Evolutionary conservation across 2,113 vertebrate genomes (phyloP).

Genomic region (human): DNA sequence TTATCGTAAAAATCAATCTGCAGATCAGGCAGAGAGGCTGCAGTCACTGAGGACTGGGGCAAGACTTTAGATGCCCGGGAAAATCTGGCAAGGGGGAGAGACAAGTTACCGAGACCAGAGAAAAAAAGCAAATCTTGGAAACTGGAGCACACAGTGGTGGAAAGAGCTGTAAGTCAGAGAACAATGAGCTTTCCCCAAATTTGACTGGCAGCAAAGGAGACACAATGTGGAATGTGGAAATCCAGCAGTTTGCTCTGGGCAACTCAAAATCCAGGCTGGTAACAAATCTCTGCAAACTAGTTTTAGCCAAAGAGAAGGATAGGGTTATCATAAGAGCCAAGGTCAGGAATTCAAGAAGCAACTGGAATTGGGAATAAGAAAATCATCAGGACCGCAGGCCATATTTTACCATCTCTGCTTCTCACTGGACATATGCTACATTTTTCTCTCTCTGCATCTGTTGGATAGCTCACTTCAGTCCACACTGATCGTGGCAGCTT

Average conservation of each 20-base stretch:
- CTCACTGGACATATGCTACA: not conserved
- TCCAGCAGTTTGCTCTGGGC: not conserved
- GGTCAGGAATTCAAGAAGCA: not conserved
- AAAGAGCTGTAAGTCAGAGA: not conserved
- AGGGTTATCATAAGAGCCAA: not conserved
- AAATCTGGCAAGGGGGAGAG: not conserved
- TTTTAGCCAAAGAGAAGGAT: not conserved
- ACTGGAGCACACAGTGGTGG: not conserved
- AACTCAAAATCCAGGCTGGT: not conserved
- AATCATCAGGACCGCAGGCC: not conserved
- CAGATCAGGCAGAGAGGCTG: not conserved
- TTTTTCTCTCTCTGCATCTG: not conserved
- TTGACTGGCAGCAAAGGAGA: not conserved
- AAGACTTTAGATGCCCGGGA: not conserved
- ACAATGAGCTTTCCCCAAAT: not conserved
- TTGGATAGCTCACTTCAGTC: not conserved
- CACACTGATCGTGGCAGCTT: not conserved
- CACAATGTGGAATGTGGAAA: not conserved
- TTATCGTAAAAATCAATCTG: not conserved
- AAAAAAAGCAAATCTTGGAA: not conserved
- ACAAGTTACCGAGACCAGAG: not conserved
- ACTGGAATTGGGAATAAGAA: not conserved
- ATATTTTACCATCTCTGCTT: not conserved
- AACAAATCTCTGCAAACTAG: not conserved
- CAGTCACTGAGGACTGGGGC: not conserved